Conservation (phyloP, 2,113 vertebrate genomes). For the Cardinalis cardinalis region DNA sequence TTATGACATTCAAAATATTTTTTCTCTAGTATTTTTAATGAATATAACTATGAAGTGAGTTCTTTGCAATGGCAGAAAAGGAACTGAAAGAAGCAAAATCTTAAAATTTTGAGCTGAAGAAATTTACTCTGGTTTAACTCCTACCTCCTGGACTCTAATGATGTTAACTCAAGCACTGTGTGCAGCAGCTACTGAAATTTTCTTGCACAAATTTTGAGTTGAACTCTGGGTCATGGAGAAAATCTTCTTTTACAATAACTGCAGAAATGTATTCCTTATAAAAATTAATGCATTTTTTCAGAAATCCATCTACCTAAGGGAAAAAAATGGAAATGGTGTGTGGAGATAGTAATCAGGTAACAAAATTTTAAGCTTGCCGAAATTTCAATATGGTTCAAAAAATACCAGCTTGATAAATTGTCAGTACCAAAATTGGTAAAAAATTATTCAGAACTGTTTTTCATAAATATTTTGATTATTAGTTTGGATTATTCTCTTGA, state of each 20-base stretch:
- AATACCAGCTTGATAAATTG: background rate
- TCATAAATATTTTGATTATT: background rate
- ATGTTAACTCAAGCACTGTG: conserved; percentile 77
- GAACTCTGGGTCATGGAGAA: conserved; percentile 77
- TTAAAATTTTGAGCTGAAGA: background rate
- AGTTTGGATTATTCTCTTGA: background rate
- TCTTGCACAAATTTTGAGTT: conserved; percentile 77
- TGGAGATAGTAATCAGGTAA: background rate
- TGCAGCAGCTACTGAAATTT: conserved; percentile 75
- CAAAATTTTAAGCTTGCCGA: background rate
- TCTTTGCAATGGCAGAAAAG: background rate
- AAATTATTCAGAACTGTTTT: background rate
- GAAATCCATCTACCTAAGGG: conserved; percentile 71
- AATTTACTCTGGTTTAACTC: background rate
- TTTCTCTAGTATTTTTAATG: background rate
- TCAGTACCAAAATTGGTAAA: background rate
- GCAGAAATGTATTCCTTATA: conserved; percentile 76
- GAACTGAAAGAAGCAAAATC: background rate
- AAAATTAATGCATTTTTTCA: conserved; percentile 78
- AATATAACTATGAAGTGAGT: background rate
- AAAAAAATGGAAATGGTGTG: background rate
- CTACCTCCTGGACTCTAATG: conserved; percentile 73
- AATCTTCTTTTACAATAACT: conserved; percentile 71
- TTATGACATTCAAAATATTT: background rate
- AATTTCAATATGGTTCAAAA: background rate